Conservation (phyloP, 2,797 vertebrate species). For the Nannoperca australis region DNA sequence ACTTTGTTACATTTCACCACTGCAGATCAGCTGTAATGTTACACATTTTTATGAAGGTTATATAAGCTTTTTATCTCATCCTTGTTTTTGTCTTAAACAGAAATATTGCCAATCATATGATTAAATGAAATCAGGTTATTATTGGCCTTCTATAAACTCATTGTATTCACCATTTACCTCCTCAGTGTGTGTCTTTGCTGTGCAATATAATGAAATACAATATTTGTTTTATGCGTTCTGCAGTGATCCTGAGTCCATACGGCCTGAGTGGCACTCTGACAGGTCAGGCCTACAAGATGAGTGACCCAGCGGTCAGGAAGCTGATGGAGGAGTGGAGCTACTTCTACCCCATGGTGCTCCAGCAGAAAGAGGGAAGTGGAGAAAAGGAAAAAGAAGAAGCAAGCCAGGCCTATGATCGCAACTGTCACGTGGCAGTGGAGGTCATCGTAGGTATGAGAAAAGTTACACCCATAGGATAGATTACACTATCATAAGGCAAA, state of each 20-base stretch:
- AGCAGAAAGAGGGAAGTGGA: slow-evolving; percentile 87
- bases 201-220: slow-evolving; percentile 1
- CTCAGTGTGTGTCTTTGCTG: neutral
- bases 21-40: neutral
- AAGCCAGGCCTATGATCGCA: slow-evolving; percentile 88
- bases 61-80: neutral
- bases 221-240: neutral
- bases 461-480: neutral
- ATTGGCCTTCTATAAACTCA: neutral
- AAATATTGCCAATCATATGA: neutral
- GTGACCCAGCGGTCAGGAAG: slow-evolving; percentile 93
- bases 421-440: slow-evolving; percentile 94
- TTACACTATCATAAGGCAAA: neutral
- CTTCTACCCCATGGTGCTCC: slow-evolving; percentile 97
- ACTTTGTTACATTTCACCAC: neutral
- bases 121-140: neutral
- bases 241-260: slow-evolving; percentile 96
- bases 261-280: slow-evolving; percentile 95
- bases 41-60: neutral
- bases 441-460: slow-evolving; percentile 93
- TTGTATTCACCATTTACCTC: neutral
- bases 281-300: slow-evolving; percentile 96
- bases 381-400: slow-evolving; percentile 83
- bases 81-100: neutral
- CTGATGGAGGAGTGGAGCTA: slow-evolving; percentile 98